Percentiles rank a stretch among this genome's conserved stretches.
Conservation (phyloP, 2,888 invertebrate species). For the Cantharis flavilabris region DNA sequence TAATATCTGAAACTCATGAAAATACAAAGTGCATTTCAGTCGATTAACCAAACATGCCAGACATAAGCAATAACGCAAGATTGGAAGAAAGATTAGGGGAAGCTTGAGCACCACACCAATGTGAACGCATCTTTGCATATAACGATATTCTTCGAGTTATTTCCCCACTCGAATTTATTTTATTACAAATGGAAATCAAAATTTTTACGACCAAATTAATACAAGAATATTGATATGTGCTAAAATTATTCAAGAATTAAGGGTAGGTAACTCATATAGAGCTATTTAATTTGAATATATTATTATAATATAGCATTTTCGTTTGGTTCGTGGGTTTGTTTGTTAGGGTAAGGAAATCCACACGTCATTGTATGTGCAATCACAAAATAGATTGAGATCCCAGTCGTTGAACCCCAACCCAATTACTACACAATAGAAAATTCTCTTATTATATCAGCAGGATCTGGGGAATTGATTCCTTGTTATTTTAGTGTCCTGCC, state of each 20-base stretch:
- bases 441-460: constrained; percentile 4
- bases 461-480: constrained; percentile 7
- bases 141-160: neutral
- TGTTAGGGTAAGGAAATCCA: constrained; percentile 8
- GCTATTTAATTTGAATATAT: neutral
- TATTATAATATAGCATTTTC: constrained; percentile 5
- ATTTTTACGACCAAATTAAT: neutral
- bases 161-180: neutral
- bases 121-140: neutral
- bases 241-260: too few relatives aligned
- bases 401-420: constrained; percentile 21
- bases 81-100: neutral
- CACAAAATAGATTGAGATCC: constrained; percentile 20
- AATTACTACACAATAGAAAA: constrained; percentile 18
- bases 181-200: neutral
- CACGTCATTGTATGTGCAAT: constrained; percentile 18
- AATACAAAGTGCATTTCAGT: neutral
- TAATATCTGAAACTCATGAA: neutral
- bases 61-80: neutral
- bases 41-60: neutral
- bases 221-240: neutral
- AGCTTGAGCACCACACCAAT: neutral
- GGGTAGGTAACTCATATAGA: neutral
- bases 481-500: constrained; percentile 10
- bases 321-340: constrained; percentile 1